Evolutionary conservation across 2,888 invertebrate species (phyloP), one percentile per base, ranked within the genome.

Genomic region (Leptinotarsa haldemani): DNA sequence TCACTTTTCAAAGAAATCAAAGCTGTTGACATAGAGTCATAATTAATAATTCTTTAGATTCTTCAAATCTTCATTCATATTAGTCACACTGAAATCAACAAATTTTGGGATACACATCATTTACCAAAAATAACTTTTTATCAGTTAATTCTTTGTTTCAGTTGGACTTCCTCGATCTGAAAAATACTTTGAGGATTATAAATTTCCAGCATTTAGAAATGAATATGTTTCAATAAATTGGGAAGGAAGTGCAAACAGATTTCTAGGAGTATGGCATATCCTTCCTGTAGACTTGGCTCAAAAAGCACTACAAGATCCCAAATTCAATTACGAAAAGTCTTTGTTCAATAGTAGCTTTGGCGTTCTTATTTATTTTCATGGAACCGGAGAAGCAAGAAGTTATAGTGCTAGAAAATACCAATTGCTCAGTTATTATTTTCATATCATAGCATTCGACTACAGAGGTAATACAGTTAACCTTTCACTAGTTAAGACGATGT

Each of bases 211-310:
- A 61, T 90, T 91, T n/a, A 88, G 92, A 83, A 94, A 93, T 85
- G 92, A 94, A 82, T 92, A 93, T 84, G 85, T 95, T 16, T 87
- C 88, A n/a, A 83, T 86, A 0, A 79, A 78, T 71, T 84, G 88
- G 25, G 84, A 88, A 61, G 77, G 65, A 63, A 50, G 67, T 20
- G 70, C 72, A 53, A 72, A 74, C 52, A 58, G 80, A 66, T 70
- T 89, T 78, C 80, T 90, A 86, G 93, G 93, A 0, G 88, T 92
- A 22, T 93, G 93, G 96, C 96, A 97, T 84, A 90, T 96, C 20
- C 86, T 96, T 78, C 96, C 96, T 0, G 89, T 89, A 80, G 91
- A 91, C 72, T 86, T 91, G 73, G 85, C 91, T 68, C 91, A 90
- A 79, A 87, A 88, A 4, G 89, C 86, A 64, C 81, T 84, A 67